These are phyloP conservation scores for Etia nguti DNA, from an alignment of 2,113 vertebrate species.

Conservation along the genomic window DNA sequence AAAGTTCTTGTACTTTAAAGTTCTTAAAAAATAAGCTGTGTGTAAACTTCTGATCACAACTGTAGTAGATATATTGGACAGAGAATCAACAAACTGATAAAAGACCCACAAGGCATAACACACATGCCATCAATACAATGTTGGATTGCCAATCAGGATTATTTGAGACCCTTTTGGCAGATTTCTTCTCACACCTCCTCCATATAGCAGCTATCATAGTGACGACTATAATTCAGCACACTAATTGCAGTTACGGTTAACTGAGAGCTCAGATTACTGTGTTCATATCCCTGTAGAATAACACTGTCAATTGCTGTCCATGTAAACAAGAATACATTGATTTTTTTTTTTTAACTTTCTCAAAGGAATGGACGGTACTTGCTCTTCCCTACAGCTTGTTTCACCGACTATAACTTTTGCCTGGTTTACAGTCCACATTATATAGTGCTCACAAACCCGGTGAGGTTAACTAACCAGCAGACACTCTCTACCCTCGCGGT, in stretches of 20 bases:
- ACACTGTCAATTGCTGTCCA: not conserved
- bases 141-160: not conserved
- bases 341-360: not conserved
- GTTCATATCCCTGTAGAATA: not conserved
- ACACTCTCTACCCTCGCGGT: not conserved
- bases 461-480: not conserved
- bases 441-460: not conserved
- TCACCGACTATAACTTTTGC: fast-evolving
- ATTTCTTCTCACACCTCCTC: not conserved
- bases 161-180: not conserved
- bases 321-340: not conserved
- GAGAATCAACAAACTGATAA: not conserved
- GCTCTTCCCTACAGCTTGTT: not conserved
- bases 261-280: not conserved
- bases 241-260: not conserved
- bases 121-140: not conserved
- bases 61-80: not conserved
- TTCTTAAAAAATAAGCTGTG: fast-evolving
- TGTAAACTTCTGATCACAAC: not conserved
- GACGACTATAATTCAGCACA: no score
- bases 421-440: not conserved
- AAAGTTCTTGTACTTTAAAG: not conserved
- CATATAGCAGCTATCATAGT: fast-evolving
- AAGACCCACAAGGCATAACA: not conserved
- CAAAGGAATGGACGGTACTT: no score